These are phyloP conservation scores for Brachionus calyciflorus DNA, from an alignment of 1,140 invertebrate genomes.

Conservation along the genomic window DNA sequence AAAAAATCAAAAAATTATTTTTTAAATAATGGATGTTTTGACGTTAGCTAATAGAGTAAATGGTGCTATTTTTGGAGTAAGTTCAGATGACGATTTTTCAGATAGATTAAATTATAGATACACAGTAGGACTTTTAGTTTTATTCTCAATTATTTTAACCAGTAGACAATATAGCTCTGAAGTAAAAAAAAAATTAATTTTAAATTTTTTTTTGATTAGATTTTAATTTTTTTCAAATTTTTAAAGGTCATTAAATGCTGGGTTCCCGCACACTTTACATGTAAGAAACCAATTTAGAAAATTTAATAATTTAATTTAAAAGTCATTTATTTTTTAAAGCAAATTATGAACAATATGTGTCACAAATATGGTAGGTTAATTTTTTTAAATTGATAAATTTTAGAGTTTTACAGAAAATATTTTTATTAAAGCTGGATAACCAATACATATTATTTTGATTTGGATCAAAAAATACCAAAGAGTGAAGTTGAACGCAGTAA, in stretches of 20 bases:
- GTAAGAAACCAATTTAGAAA: not conserved
- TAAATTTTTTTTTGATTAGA: not conserved
- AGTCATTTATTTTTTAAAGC: not conserved
- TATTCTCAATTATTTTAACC: constrained; percentile 46
- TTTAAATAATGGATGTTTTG: constrained; percentile 15
- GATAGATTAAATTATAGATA: constrained; percentile 47
- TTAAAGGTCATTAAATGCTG: constrained; percentile 45
- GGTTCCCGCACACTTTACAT: constrained; percentile 45
- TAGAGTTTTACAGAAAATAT: not conserved
- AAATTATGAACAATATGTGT: constrained; percentile 38
- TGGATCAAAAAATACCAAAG: constrained; percentile 42
- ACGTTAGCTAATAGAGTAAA: constrained; percentile 30
- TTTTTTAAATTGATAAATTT: too few relatives aligned
- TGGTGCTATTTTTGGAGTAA: constrained; percentile 30
- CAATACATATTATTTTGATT: constrained; percentile 43
- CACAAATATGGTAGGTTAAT: constrained; percentile 5
- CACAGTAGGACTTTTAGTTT: constrained; percentile 26
- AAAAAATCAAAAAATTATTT: not conserved
- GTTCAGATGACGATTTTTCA: constrained; percentile 36
- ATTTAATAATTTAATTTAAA: not conserved
- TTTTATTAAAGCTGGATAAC: constrained; percentile 22
- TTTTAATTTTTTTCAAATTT: not conserved
- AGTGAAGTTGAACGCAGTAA: not conserved
- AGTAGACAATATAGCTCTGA: constrained; percentile 45
- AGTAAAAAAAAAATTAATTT: constrained; percentile 5